phyloP scores from a whole-genome alignment of 92 coral and sea anemone species.

The Parazoanthus swiftii region DNA sequence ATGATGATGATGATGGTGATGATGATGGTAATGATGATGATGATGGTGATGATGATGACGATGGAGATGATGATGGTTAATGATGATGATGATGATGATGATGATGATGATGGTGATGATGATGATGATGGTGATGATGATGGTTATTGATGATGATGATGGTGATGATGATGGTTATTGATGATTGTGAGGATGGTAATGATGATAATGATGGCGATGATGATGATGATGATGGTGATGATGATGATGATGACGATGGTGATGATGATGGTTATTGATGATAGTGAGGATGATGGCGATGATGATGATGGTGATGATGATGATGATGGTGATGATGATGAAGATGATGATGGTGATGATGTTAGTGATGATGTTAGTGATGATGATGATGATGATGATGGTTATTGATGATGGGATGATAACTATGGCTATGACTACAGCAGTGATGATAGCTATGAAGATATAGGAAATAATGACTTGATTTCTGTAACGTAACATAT shows the following conservation, averaged over 20 bases:
- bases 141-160: too few species aligned
- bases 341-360: background rate
- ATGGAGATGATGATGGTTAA: background rate
- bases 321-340: background rate
- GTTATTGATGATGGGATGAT: background rate
- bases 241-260: too few species aligned
- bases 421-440: background rate
- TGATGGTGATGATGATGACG: background rate
- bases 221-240: too few species aligned
- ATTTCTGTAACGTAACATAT: too few species aligned
- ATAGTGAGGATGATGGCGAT: background rate
- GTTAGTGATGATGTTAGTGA: background rate
- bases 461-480: too few species aligned
- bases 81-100: background rate
- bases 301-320: background rate
- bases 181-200: too few species aligned
- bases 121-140: background rate
- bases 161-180: too few species aligned
- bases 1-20: background rate
- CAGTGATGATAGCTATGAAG: background rate
- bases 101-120: background rate
- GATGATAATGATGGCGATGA: too few species aligned
- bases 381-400: background rate
- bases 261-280: too few species aligned
- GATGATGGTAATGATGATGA: background rate